Evolutionary conservation across 2,888 invertebrate genomes (phyloP).

Genomic region (Fragum fragum): DNA sequence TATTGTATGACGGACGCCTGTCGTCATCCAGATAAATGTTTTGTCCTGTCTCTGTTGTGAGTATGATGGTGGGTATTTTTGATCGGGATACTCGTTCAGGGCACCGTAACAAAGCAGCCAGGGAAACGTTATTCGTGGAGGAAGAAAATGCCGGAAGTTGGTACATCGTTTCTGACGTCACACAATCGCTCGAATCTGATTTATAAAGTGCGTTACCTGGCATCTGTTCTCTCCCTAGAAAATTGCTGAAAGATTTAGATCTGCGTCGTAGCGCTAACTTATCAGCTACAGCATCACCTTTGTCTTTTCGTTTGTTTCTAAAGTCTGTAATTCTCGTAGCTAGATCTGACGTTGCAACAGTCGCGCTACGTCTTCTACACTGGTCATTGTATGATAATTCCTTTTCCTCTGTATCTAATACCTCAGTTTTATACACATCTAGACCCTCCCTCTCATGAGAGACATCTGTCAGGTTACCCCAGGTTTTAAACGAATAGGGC

Average conservation of each 20-base stretch:
- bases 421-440: constrained; percentile 54
- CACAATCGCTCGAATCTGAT: neutral
- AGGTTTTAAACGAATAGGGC: constrained; percentile 50
- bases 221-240: constrained; percentile 9
- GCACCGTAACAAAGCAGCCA: constrained; percentile 9
- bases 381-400: neutral
- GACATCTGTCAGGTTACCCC: constrained; percentile 50
- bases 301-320: neutral
- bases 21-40: neutral
- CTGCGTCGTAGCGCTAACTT: neutral
- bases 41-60: constrained; percentile 3
- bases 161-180: constrained; percentile 10
- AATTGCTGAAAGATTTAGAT: constrained; percentile 16
- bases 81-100: constrained; percentile 6
- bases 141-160: neutral
- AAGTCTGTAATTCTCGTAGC: constrained; percentile 2
- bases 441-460: constrained; percentile 21
- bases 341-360: constrained; percentile 2
- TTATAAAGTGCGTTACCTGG: neutral
- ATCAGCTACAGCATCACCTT: neutral
- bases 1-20: neutral
- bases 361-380: neutral
- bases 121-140: neutral
- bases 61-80: neutral
- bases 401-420: constrained; percentile 29